A percentile compares a stretch with the other conserved stretches of the same genome.
These are phyloP conservation scores for Machaerirhynchus nigripectus DNA, from an alignment of 2,113 vertebrate genomes.

Conservation along the genomic window DNA sequence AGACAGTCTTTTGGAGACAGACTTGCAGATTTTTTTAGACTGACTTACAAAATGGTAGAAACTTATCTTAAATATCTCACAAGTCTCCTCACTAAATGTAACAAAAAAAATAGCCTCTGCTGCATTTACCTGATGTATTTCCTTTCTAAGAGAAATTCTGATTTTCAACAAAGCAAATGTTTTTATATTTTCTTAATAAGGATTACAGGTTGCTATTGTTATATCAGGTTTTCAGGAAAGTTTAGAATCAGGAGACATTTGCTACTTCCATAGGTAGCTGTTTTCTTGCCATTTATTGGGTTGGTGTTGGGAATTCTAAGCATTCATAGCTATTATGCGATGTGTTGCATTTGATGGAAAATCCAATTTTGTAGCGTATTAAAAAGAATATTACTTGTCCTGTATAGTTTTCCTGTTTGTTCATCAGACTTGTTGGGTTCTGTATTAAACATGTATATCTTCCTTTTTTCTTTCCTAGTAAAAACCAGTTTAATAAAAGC, in stretches of 20 bases:
- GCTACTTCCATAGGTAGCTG: not conserved
- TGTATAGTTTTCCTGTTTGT: not conserved
- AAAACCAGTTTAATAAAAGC: not conserved
- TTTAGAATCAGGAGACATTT: not conserved
- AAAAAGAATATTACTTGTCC: not conserved
- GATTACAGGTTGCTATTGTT: not conserved
- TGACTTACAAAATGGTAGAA: not conserved
- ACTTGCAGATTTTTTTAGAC: not conserved
- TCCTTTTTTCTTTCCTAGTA: not conserved
- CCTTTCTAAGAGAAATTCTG: not conserved
- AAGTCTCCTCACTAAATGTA: not conserved
- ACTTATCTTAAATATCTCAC: not conserved
- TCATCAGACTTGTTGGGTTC: not conserved
- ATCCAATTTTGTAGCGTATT: not conserved
- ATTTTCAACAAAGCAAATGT: not conserved
- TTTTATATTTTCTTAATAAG: not conserved
- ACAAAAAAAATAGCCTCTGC: not conserved
- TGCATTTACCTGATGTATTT: not conserved
- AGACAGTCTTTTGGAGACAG: not conserved
- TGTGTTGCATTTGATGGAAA: not conserved
- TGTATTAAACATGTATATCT: not conserved
- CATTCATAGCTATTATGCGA: not conserved
- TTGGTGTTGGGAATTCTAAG: not conserved
- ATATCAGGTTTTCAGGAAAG: not conserved
- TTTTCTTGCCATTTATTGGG: not conserved